Evolutionary conservation across 2,797 vertebrate species (phyloP).

Genomic region (Eulemur albifrons): DNA sequence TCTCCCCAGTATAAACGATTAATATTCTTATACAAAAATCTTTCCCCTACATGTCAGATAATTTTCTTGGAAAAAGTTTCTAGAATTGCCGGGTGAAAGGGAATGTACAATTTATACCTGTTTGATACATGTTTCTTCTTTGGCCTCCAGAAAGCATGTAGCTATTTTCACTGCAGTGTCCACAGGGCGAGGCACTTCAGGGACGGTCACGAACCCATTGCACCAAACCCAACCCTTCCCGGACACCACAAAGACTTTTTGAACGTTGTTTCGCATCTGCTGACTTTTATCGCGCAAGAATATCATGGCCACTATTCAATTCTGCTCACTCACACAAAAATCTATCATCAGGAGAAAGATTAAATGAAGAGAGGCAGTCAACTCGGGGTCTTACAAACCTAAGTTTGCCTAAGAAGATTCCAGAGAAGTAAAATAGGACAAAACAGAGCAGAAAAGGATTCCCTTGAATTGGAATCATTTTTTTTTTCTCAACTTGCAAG

Average conservation of each 20-base stretch:
- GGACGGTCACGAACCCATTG: background rate
- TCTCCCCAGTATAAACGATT: background rate
- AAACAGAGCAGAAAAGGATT: background rate
- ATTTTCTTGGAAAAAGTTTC: background rate
- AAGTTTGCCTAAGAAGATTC: background rate
- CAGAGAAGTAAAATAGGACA: background rate
- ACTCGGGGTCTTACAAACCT: background rate
- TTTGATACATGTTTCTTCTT: background rate
- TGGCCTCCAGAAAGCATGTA: background rate
- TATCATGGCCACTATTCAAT: background rate
- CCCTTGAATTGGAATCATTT: background rate
- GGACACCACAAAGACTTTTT: conserved; percentile 13
- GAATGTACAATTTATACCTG: background rate
- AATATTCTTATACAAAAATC: background rate
- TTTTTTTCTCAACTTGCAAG: conserved; percentile 1
- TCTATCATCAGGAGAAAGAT: background rate
- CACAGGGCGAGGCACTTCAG: background rate
- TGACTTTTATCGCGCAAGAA: background rate
- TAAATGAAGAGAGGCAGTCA: background rate
- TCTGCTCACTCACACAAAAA: background rate
- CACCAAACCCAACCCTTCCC: background rate
- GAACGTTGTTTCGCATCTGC: background rate
- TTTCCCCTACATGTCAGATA: background rate
- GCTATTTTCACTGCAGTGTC: rapidly evolving
- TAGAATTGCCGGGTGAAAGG: background rate